Base-by-base conservation (phyloP, 2,113 vertebrate genomes). In the Arothron firmamentum region DNA sequence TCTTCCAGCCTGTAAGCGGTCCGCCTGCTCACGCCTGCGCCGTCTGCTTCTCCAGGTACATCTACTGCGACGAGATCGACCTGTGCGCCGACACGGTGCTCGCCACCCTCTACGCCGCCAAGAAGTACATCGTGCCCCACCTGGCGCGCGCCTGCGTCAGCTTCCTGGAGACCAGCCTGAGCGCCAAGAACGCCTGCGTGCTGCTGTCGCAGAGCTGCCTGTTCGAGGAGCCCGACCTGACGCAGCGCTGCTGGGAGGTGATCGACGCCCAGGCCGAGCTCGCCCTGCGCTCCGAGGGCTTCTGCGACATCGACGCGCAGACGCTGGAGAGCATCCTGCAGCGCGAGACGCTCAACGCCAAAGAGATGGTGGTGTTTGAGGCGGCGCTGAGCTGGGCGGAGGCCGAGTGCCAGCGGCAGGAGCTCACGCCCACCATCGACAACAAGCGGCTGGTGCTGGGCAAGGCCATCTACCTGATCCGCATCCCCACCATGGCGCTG, bases 21-120 rank as follows among this genome's bases (percentile, higher is more conserved):
- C 11, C 8, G 11, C 3, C 34, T 10, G 8, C 1, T 38, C 11
- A n/a, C 42, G 6, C 17, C 56, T 13, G 21, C 11, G 8, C 55
- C 13, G 6, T 15, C 34, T 2, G 0, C 23, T 20, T 2, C 1
- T 20, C 0, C 74, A 99, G 97, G 85, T 99, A 99, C 57, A 96
- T 99, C 78, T 98, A 99, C 85, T 98, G 96, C 6, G 97, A 99
- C 10, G 97, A 99, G 87, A 99, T 98, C 23, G 96, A 99, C 82
- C 82, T 99, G 85, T 95, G 95, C 4, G 96, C 97, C 0, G 97
- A 99, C 83, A 98, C 95, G 0, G 97, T 99, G 9, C 89, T 99
- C 72, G 97, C 97, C 61, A 99, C 96, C 4, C 92, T 99, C n/a
- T 99, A 99, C 42, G 96, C 97, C 17, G 96, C 96, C 78, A 99